These are phyloP conservation scores for Periophthalmus magnuspinnatus DNA, from an alignment of 2,797 vertebrate species.

Conservation along the genomic window DNA sequence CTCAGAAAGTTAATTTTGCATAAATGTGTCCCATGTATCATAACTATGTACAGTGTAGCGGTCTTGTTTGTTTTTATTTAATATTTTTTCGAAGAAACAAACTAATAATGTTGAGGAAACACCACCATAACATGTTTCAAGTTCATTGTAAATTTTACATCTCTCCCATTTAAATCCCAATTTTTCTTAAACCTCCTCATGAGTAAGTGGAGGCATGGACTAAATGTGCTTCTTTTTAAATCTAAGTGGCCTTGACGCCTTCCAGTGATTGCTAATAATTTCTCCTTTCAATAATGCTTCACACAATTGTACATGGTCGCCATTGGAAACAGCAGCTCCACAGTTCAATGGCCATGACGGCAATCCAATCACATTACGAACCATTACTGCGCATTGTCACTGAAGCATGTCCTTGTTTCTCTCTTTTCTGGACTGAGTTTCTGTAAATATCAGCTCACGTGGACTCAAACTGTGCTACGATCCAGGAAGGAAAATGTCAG, in stretches of 20 bases:
- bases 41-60: too few species aligned
- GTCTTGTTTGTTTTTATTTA: too few species aligned
- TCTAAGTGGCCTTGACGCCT: not conserved
- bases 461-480: not conserved
- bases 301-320: slow-evolving; percentile 20
- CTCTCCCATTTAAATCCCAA: not conserved
- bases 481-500: slow-evolving; percentile 46
- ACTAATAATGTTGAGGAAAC: too few species aligned
- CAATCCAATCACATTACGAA: slow-evolving; percentile 61
- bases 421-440: slow-evolving; percentile 4
- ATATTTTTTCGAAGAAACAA: too few species aligned
- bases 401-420: slow-evolving; percentile 31
- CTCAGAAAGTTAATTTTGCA: too few species aligned
- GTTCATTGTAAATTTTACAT: too few species aligned
- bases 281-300: slow-evolving; percentile 7
- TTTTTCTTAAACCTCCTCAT: not conserved
- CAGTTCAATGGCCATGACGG: slow-evolving; percentile 53
- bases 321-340: slow-evolving; percentile 33
- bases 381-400: slow-evolving; percentile 57
- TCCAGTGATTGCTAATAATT: slow-evolving; percentile 14
- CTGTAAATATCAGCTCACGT: slow-evolving; percentile 23
- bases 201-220: not conserved
- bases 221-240: not conserved
- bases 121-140: too few species aligned
- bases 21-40: too few species aligned